These are phyloP conservation scores for Varecia variegata DNA, from an alignment of 2,797 vertebrate genomes.

Conservation along the genomic window DNA sequence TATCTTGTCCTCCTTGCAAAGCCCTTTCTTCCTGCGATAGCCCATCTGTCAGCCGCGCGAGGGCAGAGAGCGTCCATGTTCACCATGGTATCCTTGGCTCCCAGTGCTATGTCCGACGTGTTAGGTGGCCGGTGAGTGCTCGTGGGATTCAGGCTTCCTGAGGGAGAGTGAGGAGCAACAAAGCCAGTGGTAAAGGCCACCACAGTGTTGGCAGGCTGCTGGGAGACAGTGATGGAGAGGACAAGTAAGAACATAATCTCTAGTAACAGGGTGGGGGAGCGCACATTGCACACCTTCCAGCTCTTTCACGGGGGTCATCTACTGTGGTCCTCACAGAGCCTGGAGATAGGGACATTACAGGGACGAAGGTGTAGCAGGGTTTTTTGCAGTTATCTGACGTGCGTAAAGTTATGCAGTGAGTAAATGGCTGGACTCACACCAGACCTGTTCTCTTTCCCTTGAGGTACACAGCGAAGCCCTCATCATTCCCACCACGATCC, in stretches of 20 bases:
- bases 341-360: background rate
- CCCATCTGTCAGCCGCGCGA: background rate
- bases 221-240: background rate
- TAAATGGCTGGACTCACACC: background rate
- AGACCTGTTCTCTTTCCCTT: background rate
- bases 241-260: background rate
- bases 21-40: background rate
- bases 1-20: background rate
- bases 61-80: background rate
- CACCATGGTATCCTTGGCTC: background rate
- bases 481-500: background rate
- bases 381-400: background rate
- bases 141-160: background rate
- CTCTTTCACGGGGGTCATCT: background rate
- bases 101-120: background rate
- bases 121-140: background rate
- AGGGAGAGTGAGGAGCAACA: background rate
- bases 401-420: background rate
- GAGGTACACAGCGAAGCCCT: background rate
- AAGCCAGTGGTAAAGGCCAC: background rate
- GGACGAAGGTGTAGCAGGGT: background rate
- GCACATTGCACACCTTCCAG: background rate
- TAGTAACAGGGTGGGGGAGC: background rate
- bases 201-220: background rate
- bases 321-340: slow-evolving; percentile 3